Evolutionary conservation across 2,113 vertebrate genomes (phyloP).

Genomic region (Orientallactaga bullata): DNA sequence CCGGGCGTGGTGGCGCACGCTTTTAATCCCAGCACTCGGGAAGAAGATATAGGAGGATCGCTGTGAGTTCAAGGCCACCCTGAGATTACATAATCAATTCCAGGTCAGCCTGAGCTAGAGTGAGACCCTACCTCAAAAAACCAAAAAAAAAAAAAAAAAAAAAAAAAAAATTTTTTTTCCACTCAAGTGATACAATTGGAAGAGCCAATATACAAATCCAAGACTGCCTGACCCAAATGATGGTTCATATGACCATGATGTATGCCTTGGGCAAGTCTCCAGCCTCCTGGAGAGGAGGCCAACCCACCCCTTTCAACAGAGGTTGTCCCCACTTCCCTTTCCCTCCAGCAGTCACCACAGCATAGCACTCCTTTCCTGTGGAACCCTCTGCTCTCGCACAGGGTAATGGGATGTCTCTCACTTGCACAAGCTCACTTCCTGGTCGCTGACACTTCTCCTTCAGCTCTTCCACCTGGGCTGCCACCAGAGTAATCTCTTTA

Average conservation of each 20-base stretch:
- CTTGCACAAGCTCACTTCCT: slow-evolving; percentile 73
- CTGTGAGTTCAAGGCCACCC: too few species aligned
- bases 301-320: not conserved
- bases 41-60: too few species aligned
- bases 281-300: not conserved
- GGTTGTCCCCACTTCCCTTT: not conserved
- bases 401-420: slow-evolving; percentile 27
- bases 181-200: not conserved
- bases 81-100: too few species aligned
- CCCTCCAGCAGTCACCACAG: not conserved
- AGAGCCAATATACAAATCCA: not conserved
- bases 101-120: too few species aligned
- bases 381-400: not conserved
- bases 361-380: not conserved
- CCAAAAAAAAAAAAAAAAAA: too few species aligned
- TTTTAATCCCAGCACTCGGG: too few species aligned
- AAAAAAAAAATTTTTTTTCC: too few species aligned
- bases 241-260: too few species aligned
- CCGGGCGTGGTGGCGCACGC: too few species aligned
- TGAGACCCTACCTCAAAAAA: too few species aligned
- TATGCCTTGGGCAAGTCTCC: not conserved
- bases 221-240: not conserved
- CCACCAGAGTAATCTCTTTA: not conserved
- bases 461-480: slow-evolving; percentile 41
- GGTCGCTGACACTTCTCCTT: slow-evolving; percentile 68